phyloP scores from a whole-genome alignment of 2,797 vertebrate genomes.

The Halcyon smyrnensis region DNA sequence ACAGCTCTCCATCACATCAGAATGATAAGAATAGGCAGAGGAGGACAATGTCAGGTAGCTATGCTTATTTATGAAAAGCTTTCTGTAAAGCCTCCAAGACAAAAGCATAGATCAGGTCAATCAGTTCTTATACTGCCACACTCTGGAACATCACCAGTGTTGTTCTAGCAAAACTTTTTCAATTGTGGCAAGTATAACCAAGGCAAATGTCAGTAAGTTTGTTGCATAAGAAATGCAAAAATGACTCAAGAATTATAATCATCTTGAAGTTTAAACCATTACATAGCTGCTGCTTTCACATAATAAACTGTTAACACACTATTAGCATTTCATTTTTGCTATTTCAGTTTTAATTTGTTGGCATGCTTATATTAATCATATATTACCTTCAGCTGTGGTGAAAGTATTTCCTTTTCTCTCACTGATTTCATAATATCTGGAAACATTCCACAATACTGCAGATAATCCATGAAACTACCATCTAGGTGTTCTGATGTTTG shows the following conservation, averaged over 20 bases:
- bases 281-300: too few relatives aligned
- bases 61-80: neutral
- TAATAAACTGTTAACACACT: too few relatives aligned
- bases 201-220: neutral
- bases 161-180: neutral
- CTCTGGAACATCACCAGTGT: neutral
- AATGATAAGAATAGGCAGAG: neutral
- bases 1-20: neutral
- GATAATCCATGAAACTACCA: constrained; percentile 78
- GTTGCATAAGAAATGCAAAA: neutral
- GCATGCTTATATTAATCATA: neutral
- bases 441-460: constrained; percentile 79
- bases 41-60: neutral
- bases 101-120: neutral
- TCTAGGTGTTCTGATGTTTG: constrained; percentile 78
- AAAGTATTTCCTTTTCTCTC: constrained; percentile 80
- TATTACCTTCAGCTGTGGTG: constrained; percentile 89
- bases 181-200: neutral
- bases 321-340: neutral
- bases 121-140: neutral
- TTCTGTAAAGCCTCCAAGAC: neutral
- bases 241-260: neutral
- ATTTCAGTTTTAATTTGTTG: neutral
- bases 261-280: neutral
- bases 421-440: constrained; percentile 45